Conservation (phyloP, 2,797 vertebrate species). For the Squalus acanthias region DNA sequence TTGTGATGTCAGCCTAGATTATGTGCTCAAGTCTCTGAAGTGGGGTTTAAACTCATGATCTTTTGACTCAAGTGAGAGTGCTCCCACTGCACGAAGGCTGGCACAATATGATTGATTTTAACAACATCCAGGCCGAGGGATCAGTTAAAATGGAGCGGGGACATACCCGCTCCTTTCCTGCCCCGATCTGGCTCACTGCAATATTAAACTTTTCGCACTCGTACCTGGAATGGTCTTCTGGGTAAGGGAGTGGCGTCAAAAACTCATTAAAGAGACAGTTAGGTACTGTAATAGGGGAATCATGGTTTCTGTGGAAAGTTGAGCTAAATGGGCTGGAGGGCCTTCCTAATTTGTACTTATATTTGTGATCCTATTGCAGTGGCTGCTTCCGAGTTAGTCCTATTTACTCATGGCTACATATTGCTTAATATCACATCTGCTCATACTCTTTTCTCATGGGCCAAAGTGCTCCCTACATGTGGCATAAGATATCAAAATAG, state of each 20-base stretch:
- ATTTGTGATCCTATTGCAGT: background rate
- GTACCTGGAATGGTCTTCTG: too few species aligned
- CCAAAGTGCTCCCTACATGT: background rate
- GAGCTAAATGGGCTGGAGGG: too few species aligned
- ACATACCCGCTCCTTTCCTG: too few species aligned
- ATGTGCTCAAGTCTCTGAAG: background rate
- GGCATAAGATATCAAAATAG: background rate
- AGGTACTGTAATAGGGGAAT: too few species aligned
- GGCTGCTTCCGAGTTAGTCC: background rate
- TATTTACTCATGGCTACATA: background rate
- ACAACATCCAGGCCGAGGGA: background rate
- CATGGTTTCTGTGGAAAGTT: too few species aligned
- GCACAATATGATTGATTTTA: background rate
- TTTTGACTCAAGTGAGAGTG: background rate
- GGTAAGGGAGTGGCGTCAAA: too few species aligned
- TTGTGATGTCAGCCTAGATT: background rate
- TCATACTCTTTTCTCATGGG: background rate
- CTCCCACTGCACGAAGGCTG: background rate
- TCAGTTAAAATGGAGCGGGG: background rate
- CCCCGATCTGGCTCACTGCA: too few species aligned
- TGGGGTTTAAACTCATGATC: too few species aligned
- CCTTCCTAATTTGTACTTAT: too few species aligned
- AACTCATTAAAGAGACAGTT: too few species aligned
- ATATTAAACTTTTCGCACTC: too few species aligned
- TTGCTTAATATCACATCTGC: background rate